These are phyloP conservation scores for Todiramphus chloris DNA, from an alignment of 2,113 vertebrate genomes.

Conservation along the genomic window DNA sequence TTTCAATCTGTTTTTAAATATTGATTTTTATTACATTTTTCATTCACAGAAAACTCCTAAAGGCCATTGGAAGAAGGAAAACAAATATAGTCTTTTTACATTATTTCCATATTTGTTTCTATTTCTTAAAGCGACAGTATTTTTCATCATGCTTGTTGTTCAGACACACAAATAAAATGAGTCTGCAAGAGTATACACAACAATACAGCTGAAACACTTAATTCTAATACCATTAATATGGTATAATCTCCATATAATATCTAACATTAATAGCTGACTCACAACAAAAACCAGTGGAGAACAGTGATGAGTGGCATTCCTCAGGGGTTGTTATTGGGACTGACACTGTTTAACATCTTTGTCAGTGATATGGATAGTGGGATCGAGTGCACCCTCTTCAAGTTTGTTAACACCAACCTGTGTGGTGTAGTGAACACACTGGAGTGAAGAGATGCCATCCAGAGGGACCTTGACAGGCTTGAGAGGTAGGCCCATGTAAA, in stretches of 20 bases:
- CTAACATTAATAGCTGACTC: background rate
- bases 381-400: background rate
- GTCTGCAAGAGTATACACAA: background rate
- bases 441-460: background rate
- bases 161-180: background rate
- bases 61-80: background rate
- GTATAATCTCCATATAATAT: background rate
- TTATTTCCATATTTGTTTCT: background rate
- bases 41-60: background rate
- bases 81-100: background rate
- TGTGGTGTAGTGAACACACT: background rate
- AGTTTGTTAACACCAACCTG: background rate
- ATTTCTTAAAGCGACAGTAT: background rate
- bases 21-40: background rate
- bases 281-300: background rate
- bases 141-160: background rate
- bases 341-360: background rate
- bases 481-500: background rate
- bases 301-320: background rate
- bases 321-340: background rate
- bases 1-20: background rate
- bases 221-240: background rate
- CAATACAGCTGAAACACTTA: background rate
- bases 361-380: background rate
- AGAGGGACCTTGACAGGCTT: background rate